A percentile compares a stretch with the other conserved stretches of the same genome.
Conservation (phyloP, 2,797 vertebrate genomes). For the Enteromius treurensis region DNA sequence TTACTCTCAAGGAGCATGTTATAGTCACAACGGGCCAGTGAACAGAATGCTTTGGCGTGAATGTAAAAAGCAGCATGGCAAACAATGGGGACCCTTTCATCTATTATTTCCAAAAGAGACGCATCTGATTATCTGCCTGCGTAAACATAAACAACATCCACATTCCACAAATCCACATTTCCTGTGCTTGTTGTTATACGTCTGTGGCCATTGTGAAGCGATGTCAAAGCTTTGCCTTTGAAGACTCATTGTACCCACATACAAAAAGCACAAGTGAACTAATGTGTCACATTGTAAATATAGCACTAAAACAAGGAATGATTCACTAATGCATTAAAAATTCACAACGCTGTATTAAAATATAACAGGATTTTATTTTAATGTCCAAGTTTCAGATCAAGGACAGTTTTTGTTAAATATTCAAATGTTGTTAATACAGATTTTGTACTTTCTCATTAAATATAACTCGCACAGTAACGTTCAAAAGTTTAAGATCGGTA, state of each 20-base stretch:
- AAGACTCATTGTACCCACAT: not conserved
- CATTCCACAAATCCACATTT: slow-evolving; percentile 27
- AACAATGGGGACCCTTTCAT: slow-evolving; percentile 36
- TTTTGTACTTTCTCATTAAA: not conserved
- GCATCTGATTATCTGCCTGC: slow-evolving; percentile 20
- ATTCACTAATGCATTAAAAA: not conserved
- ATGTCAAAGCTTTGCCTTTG: not conserved
- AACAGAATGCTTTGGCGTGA: slow-evolving; percentile 33
- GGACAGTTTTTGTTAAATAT: not conserved
- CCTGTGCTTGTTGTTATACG: slow-evolving; percentile 3
- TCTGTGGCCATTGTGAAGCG: slow-evolving; percentile 3
- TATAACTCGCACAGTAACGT: not conserved
- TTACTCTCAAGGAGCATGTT: slow-evolving; percentile 7
- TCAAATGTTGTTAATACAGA: not conserved
- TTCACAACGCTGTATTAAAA: not conserved
- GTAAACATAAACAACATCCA: slow-evolving; percentile 32
- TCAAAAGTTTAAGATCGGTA: not conserved
- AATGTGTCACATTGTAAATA: not conserved
- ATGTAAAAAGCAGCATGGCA: slow-evolving; percentile 8
- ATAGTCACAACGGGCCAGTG: slow-evolving; percentile 2
- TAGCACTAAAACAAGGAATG: no score
- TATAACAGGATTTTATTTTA: not conserved
- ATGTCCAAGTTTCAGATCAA: slow-evolving; percentile 5
- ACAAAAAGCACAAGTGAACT: not conserved
- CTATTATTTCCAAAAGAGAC: slow-evolving; percentile 26